These are phyloP conservation scores for Tringa solitaria DNA, from an alignment of 2,113 vertebrate species.

Conservation along the genomic window DNA sequence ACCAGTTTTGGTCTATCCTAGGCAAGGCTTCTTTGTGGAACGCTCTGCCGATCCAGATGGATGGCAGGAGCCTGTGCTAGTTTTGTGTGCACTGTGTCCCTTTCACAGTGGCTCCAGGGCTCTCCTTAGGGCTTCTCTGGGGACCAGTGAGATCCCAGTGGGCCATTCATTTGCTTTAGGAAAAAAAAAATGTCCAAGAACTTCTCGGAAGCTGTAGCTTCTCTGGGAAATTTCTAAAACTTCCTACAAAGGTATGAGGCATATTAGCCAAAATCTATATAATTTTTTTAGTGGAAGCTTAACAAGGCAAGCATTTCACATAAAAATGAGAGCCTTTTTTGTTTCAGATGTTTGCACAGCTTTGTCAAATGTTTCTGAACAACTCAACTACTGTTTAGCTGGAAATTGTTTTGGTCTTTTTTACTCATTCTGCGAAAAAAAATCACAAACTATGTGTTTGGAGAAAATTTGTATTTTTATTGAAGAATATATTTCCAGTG, in stretches of 20 bases:
- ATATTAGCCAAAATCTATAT: neutral
- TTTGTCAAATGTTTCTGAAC: neutral
- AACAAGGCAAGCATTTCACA: neutral
- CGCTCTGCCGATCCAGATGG: neutral
- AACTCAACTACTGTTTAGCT: neutral
- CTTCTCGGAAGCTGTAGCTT: neutral
- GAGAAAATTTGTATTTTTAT: neutral
- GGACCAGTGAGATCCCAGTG: neutral
- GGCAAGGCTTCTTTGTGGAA: neutral
- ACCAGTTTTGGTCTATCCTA: accelerated
- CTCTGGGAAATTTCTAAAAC: neutral
- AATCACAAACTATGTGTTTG: neutral
- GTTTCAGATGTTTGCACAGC: neutral
- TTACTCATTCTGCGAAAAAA: neutral
- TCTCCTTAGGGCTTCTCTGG: neutral
- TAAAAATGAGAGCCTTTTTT: neutral
- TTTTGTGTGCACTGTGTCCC: accelerated
- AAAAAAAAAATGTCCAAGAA: neutral
- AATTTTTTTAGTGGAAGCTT: neutral
- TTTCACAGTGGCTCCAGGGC: neutral
- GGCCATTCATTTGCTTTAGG: neutral
- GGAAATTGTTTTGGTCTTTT: neutral
- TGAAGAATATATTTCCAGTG: neutral
- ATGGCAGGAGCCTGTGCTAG: neutral
- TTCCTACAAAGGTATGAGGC: neutral